These are phyloP conservation scores for Mobula hypostoma DNA, from an alignment of 2,113 vertebrate species.

Conservation along the genomic window DNA sequence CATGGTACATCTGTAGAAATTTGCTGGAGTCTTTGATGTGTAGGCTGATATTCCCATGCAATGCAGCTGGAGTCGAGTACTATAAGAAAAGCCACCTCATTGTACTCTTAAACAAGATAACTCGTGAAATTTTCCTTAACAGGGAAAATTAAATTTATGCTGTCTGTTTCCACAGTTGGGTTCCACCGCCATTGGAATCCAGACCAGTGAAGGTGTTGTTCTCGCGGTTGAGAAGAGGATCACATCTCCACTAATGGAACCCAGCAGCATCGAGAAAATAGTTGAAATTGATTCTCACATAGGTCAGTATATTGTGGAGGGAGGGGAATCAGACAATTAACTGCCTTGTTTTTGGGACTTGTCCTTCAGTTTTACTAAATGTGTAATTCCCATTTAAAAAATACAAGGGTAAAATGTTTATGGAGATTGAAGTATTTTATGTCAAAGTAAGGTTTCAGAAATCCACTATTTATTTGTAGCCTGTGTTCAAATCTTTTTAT, in stretches of 20 bases:
- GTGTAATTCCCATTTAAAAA: neutral
- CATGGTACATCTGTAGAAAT: no score
- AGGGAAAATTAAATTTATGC: neutral
- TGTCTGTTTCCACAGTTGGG: conserved; percentile 67
- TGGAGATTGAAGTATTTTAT: no score
- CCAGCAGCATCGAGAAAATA: conserved; percentile 98
- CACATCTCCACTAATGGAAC: conserved; percentile 95
- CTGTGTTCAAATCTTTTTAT: neutral
- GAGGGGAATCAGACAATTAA: no score
- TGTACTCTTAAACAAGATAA: neutral
- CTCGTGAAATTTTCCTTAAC: neutral
- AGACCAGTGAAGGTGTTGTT: conserved; percentile 91
- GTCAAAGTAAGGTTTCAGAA: neutral
- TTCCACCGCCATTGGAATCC: conserved; percentile 96
- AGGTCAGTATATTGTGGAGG: conserved; percentile 55
- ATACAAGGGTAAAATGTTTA: neutral
- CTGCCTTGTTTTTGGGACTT: neutral
- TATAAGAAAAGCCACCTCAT: no score
- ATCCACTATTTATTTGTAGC: neutral
- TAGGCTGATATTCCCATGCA: no score
- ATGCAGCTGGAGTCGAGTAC: no score
- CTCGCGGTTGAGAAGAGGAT: conserved; percentile 97
- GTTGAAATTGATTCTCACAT: conserved; percentile 96
- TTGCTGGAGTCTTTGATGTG: no score
- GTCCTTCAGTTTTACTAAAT: neutral